Evolutionary conservation across 2,888 invertebrate species (phyloP), one percentile per base, ranked within the genome.

Genomic region (Apamea monoglypha): DNA sequence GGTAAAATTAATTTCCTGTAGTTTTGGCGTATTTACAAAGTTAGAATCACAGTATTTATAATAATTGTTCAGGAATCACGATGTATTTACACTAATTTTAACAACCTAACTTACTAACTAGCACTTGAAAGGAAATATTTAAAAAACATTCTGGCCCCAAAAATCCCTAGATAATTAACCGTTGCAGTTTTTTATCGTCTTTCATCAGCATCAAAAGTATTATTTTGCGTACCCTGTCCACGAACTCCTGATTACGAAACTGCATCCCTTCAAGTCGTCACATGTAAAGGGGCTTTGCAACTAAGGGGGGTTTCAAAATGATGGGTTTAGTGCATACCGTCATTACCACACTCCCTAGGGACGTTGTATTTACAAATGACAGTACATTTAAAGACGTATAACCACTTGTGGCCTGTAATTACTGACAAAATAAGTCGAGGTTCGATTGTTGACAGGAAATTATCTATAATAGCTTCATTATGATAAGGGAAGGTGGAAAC

Each of bases 391-490:
- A 63, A 76, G 61, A 56, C 47, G 47, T 71, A 56, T 85, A 73
- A 76, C 50, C 63, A 67, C 40, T 76, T 74, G 76, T 70, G 59
- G 70, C 68, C 68, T 74, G 72, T 84, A 76, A 85, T 87, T 83
- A 81, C 73, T 59, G 73, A 36, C 50, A 64, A 63, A 68, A 68
- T 71, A 73, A 61, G 67, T 14, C 16, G 40, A 70, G 44, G 16
- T 74, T 18, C 56, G 76, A 82, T 82, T 87, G 83, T 71, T 78
- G 77, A 61, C 63, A 63, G 32, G 63, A 72, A 79, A 83, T 86
- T 78, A 73, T 56, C 71, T 8, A 59, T 83, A 76, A 85, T 86
- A 85, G 74, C 78, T 83, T 82, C 78, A 84, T 87, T 85, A 80
- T 69, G n/a, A 5, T 2, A 61, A 18, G 21, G 16, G 12, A 8